Evolutionary conservation across 1,140 invertebrate genomes (phyloP).

Genomic region (Drosophila nikananu): DNA sequence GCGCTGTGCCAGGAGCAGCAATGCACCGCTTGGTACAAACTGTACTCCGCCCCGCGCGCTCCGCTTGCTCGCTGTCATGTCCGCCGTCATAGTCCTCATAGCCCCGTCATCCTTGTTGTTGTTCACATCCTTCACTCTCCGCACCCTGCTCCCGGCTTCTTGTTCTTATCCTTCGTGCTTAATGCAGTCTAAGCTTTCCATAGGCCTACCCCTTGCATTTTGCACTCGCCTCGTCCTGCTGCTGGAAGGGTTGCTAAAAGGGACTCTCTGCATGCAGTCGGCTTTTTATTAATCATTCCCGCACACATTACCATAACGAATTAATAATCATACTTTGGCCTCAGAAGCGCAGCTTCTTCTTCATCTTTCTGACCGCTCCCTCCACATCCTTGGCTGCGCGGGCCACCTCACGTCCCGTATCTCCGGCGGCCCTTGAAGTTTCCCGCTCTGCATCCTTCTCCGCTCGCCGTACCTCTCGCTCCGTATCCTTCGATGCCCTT

Average conservation of each 20-base stretch:
- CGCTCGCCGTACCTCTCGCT: neutral
- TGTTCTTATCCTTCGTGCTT: conserved; percentile 50
- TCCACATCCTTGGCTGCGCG: conserved; percentile 1
- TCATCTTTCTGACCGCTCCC: conserved; percentile 5
- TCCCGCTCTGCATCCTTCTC: neutral
- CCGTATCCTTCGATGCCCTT: conserved; percentile 4
- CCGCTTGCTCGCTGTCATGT: conserved; percentile 56
- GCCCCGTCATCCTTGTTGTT: conserved; percentile 39
- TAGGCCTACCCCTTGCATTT: conserved; percentile 71
- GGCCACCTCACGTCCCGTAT: neutral
- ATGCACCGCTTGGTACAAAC: conserved; percentile 82
- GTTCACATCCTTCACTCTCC: conserved; percentile 42
- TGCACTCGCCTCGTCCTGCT: conserved; percentile 42
- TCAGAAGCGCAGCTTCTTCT: conserved; percentile 31
- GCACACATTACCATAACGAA: conserved; percentile 46
- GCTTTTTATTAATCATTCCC: conserved; percentile 51
- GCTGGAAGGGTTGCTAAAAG: conserved; percentile 27
- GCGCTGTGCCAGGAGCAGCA: conserved; percentile 80
- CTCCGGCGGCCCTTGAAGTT: neutral
- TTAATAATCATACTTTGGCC: conserved; percentile 36
- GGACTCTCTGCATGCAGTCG: conserved; percentile 50
- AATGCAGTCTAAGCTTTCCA: conserved; percentile 72
- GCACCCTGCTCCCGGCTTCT: conserved; percentile 14
- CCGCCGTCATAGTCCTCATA: conserved; percentile 60
- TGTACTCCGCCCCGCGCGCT: conserved; percentile 64